phyloP scores from a whole-genome alignment of 2,888 invertebrate species.

The Yponomeuta sedellus region DNA sequence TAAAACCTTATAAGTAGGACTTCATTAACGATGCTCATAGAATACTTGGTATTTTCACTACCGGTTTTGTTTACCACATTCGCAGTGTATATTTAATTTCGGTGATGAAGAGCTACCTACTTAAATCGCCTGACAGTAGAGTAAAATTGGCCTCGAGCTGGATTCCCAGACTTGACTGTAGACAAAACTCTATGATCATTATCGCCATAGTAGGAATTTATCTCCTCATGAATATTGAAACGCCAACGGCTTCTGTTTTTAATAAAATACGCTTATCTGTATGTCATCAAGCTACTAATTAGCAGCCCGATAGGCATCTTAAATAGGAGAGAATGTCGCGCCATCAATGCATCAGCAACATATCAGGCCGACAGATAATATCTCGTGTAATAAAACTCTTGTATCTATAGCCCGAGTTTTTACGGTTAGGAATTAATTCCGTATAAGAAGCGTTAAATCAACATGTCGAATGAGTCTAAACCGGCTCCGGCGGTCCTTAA shows the following conservation, averaged over 20 bases:
- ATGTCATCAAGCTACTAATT: not conserved
- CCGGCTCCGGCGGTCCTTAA: slow-evolving; percentile 11
- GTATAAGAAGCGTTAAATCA: slow-evolving; percentile 10
- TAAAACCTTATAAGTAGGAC: no score
- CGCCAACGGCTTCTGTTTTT: not conserved
- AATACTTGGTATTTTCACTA: no score
- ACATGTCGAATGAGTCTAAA: slow-evolving; percentile 9
- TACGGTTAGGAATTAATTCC: slow-evolving; percentile 8
- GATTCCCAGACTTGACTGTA: not conserved
- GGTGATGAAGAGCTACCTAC: no score
- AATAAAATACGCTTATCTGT: not conserved
- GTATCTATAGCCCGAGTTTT: not conserved
- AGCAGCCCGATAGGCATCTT: not conserved
- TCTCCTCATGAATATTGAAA: slow-evolving; percentile 1
- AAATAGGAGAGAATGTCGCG: slow-evolving; percentile 1
- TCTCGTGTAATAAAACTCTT: not conserved
- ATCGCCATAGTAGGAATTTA: not conserved
- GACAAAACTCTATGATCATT: not conserved
- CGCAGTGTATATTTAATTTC: no score
- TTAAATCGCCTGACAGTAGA: no score
- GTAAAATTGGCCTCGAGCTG: not conserved
- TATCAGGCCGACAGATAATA: not conserved
- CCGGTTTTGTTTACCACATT: no score
- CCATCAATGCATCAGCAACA: not conserved
- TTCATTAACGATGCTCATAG: no score